A percentile compares a stretch with the other conserved stretches of the same genome.
Evolutionary conservation across 2,113 vertebrate genomes (phyloP).

Genomic region (Syngnathus floridae): DNA sequence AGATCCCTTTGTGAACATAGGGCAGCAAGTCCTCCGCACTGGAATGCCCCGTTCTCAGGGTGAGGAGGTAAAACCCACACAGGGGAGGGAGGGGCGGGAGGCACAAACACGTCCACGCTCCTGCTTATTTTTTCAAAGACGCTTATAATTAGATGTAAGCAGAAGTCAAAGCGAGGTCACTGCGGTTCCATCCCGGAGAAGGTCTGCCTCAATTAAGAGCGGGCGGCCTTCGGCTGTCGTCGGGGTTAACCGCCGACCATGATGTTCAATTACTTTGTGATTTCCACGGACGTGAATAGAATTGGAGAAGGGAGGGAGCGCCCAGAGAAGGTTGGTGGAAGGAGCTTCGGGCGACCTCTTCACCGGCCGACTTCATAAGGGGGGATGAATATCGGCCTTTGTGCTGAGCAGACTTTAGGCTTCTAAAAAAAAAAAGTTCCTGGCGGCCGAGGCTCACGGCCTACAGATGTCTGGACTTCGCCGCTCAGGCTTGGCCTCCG

Average conservation of each 20-base stretch:
- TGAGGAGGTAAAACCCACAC: slow-evolving; percentile 60
- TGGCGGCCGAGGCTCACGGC: slow-evolving; percentile 54
- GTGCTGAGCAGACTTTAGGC: slow-evolving; percentile 64
- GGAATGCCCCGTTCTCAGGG: slow-evolving; percentile 66
- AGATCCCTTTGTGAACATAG: slow-evolving; percentile 69
- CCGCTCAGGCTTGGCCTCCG: slow-evolving; percentile 61
- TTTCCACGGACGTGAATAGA: not conserved
- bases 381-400: slow-evolving; percentile 70
- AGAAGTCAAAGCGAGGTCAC: slow-evolving; percentile 24
- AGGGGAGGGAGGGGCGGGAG: slow-evolving; percentile 19
- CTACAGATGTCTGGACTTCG: slow-evolving; percentile 73
- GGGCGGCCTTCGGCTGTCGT: slow-evolving; percentile 15
- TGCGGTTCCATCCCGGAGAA: slow-evolving; percentile 8
- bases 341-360: slow-evolving; percentile 65
- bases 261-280: slow-evolving; percentile 14
- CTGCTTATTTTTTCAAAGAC: slow-evolving; percentile 32
- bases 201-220: slow-evolving; percentile 18
- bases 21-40: slow-evolving; percentile 57
- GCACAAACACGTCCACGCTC: slow-evolving; percentile 36
- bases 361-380: slow-evolving; percentile 58
- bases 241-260: slow-evolving; percentile 13
- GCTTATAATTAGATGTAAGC: slow-evolving; percentile 6
- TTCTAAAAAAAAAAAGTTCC: slow-evolving; percentile 47
- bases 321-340: slow-evolving; percentile 33
- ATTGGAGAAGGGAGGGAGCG: slow-evolving; percentile 26